Evolutionary conservation across 92 coral and sea anemone species (phyloP), one percentile per base, ranked within the genome.

Genomic region (Blastomussa wellsi): DNA sequence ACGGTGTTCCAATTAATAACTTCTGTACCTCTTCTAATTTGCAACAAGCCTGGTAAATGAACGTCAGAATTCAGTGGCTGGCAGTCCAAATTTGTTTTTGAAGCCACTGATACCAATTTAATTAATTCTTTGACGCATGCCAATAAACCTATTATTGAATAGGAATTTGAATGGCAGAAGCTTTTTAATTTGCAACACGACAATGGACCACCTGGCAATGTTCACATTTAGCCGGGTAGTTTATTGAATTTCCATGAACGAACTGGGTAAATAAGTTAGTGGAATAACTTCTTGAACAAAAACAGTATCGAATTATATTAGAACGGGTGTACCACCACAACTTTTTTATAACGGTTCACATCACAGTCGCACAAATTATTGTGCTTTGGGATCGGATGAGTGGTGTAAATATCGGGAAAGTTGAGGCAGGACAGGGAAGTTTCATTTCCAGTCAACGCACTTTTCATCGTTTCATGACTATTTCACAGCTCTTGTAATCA

Each of bases 151-250:
- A n/a, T n/a, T n/a, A 19, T 22, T 20, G 26, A 38, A 57, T 5
- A 36, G 42, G 74, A 19, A 48, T 70, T 20, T 14, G 24, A 13
- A 24, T 70, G 75, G 47, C 75, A 70, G 44, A 22, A 70, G 11
- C 75, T 17, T 3, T 37, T 19, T n/a, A n/a, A n/a, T n/a, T n/a
- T 70, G 29, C 19, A 69, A 20, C 47, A 35, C 12, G 41, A 76
- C 80, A 76, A 76, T 76, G 32, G 80, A 52, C 80, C 80, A 76
- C 80, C 80, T 8, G 36, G 51, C 28, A 32, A 51, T 49, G 64
- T 33, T 76, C 39, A 51, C 31, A 76, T 74, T 8, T 17, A 29
- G 35, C 32, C 4, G 7, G 11, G 16, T 0, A 7, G 6, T 5
- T 20, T 37, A 6, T 51, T 76, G 42, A 31, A 76, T 76, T 76